phyloP scores from a whole-genome alignment of 2,888 invertebrate species.

The Isotomurus palustris region DNA sequence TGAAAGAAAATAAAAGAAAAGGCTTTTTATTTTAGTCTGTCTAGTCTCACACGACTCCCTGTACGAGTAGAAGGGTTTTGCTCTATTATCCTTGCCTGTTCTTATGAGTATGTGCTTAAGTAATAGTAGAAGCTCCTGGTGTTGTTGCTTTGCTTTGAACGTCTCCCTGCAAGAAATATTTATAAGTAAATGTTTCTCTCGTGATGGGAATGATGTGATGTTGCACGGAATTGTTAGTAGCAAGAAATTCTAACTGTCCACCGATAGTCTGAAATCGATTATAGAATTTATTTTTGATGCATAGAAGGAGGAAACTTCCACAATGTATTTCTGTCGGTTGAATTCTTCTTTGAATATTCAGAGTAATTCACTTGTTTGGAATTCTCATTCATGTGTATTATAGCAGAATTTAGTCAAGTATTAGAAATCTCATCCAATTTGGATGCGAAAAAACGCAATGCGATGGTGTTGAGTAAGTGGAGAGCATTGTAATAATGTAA shows the following conservation, averaged over 20 bases:
- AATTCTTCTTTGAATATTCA: too few relatives aligned
- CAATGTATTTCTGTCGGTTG: too few relatives aligned
- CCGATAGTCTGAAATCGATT: slow-evolving; percentile 3
- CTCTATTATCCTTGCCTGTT: background rate
- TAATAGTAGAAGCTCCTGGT: too few relatives aligned
- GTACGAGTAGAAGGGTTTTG: background rate
- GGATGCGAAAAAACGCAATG: background rate
- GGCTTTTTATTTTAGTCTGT: background rate
- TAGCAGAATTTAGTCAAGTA: background rate
- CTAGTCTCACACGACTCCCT: background rate
- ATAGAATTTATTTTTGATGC: slow-evolving; percentile 3
- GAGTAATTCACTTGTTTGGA: background rate
- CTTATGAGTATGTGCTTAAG: too few relatives aligned
- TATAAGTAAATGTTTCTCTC: too few relatives aligned
- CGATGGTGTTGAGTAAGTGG: background rate
- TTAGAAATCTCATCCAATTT: background rate
- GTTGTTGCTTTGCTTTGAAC: too few relatives aligned
- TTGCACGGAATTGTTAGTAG: too few relatives aligned
- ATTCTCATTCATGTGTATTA: background rate
- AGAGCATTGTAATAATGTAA: background rate
- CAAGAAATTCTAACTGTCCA: too few relatives aligned
- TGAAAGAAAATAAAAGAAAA: slow-evolving; percentile 1
- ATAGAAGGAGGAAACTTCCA: background rate
- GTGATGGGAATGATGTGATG: too few relatives aligned
- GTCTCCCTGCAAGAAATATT: too few relatives aligned